A percentile compares a stretch with the other conserved stretches of the same genome.
Evolutionary conservation across 2,113 vertebrate genomes (phyloP).

Genomic region (Ceuthmochares aereus): DNA sequence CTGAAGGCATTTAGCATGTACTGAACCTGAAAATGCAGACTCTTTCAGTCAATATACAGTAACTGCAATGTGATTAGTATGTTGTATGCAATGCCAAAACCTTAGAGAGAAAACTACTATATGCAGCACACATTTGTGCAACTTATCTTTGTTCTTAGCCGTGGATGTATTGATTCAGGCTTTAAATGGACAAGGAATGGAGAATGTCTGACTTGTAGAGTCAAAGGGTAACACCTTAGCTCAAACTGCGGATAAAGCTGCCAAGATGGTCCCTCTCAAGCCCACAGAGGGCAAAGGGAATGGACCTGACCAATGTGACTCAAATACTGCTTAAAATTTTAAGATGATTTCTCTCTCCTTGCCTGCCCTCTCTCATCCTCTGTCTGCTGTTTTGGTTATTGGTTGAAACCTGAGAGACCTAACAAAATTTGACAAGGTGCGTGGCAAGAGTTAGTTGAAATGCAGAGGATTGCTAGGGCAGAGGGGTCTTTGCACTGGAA

Average conservation of each 20-base stretch:
- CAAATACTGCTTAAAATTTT: not conserved
- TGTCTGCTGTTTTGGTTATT: not conserved
- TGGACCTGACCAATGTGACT: not conserved
- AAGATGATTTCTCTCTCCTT: not conserved
- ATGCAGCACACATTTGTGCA: not conserved
- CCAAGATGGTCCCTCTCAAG: not conserved
- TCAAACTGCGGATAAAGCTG: not conserved
- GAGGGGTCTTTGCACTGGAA: rapidly evolving
- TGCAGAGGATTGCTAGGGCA: not conserved
- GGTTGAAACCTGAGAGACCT: not conserved
- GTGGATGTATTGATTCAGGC: not conserved
- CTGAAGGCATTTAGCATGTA: not conserved
- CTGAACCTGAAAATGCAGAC: not conserved
- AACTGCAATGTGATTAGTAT: not conserved
- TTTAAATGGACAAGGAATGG: not conserved
- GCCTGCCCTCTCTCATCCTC: not conserved
- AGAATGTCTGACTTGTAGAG: not conserved
- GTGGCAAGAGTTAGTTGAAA: not conserved
- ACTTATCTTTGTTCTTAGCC: not conserved
- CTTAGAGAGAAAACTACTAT: not conserved
- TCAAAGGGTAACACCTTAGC: not conserved
- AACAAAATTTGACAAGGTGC: not conserved
- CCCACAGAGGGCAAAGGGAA: not conserved
- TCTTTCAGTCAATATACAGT: not conserved
- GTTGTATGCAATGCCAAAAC: not conserved